Base-by-base conservation (phyloP, 2,113 vertebrate genomes). In the Cricetomys ansorgei region DNA sequence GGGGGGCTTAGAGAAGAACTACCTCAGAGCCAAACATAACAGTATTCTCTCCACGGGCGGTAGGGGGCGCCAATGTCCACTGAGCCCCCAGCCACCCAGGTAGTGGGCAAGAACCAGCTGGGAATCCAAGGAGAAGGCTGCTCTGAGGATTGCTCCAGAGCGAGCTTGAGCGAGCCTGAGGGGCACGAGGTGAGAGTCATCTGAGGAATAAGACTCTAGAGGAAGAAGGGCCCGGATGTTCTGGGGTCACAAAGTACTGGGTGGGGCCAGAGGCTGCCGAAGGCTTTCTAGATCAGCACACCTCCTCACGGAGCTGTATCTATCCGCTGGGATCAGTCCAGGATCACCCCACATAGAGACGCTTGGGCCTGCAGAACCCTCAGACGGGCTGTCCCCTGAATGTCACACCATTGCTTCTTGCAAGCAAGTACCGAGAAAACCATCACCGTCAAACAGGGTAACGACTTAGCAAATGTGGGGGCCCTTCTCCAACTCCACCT, bases 21-120 rank as follows among this genome's bases (percentile, higher is more conserved):
- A 40, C 17, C 59, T 27, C 48, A 0, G 10, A n/a, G 65, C 0
- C 3, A 7, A 23, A 45, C 0, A 0, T 0, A 21, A 17, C 10
- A 1, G 23, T 21, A 3, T 25, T 85, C n/a, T 62, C 72, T 31
- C 50, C 16, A 1, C 0, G 4, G 8, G 50, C 94, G 93, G 93
- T 77, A 97, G 97, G 87, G 94, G 96, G 93, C 37, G 29, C 37
- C 15, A 0, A 48, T 37, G 84, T 9, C 72, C 0, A 0, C 19
- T 0, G 0, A 5, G 43, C 43, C 62, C n/a, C n/a, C 48, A 50
- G 64, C 10, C n/a, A 0, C 2, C 57, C 25, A 17, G 37, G 31
- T 15, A 9, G 4, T 4, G 55, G 57, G 65, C 40, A 64, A 21
- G 67, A 57, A 25, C 0, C 0, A 1, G 31, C 5, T 8, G 48